A percentile compares a stretch with the other conserved stretches of the same genome.
Conservation (phyloP, 1,140 invertebrate species). For the Homalodisca vitripennis region DNA sequence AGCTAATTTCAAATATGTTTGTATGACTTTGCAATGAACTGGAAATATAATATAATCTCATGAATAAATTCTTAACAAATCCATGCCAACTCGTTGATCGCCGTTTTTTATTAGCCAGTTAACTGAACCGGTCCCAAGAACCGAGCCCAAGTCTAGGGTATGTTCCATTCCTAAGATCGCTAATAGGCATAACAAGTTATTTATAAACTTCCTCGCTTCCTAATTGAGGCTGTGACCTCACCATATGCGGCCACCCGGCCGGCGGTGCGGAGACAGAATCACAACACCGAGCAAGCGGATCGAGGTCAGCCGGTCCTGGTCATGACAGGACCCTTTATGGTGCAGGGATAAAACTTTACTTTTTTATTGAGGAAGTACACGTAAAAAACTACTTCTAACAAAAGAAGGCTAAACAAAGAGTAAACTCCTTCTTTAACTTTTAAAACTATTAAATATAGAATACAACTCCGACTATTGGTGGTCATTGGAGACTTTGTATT, state of each 20-base stretch:
- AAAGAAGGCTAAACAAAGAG: no score
- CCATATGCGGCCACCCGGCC: neutral
- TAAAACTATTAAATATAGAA: no score
- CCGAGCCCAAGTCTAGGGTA: no score
- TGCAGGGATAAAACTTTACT: neutral
- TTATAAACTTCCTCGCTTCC: neutral
- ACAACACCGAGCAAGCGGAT: no score
- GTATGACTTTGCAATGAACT: neutral
- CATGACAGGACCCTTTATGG: neutral
- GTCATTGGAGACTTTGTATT: no score
- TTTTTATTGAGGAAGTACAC: neutral
- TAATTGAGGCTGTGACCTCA: neutral
- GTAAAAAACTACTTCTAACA: neutral
- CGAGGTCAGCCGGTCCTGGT: neutral
- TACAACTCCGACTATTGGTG: no score
- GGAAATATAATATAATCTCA: neutral
- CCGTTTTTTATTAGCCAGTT: neutral
- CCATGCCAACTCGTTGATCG: neutral
- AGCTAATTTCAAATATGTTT: neutral
- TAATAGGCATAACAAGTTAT: neutral
- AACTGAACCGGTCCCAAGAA: neutral
- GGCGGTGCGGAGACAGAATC: no score
- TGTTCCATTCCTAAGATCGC: neutral
- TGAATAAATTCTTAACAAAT: neutral
- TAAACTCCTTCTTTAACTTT: no score